Evolutionary conservation across 2,888 invertebrate species (phyloP), one percentile per base, ranked within the genome.

Genomic region (Stenodema calcarata): DNA sequence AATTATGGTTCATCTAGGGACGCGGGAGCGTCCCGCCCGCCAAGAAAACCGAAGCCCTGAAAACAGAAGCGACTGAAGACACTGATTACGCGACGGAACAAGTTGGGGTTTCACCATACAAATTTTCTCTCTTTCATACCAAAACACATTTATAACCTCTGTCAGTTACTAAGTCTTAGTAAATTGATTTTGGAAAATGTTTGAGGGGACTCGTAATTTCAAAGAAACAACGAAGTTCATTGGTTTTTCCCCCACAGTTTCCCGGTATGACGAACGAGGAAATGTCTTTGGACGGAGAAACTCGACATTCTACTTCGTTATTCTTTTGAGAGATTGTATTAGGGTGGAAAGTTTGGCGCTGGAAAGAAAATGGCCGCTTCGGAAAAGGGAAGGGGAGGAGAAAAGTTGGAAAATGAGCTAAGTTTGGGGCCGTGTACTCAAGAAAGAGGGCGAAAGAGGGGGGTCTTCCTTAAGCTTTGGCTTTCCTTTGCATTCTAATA

Each of bases 361-460:
- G 69, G 70, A 86, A 86, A 86, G 86, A 86, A 86, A 86, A 86
- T 79, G 79, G 79, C 62, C 62, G 50, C 76, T 76, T 35, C 28
- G 35, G 44, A 28, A 18, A 41, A 73, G 41, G 41, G n/a, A 41
- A 73, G 30, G 80, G 87, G 81, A 16, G 30, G 44, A 70, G 87
- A 85, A 88, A 88, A 87, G 86, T 88, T 88, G 47, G 86, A 86
- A 88, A 88, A 88, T 87, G 88, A 88, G 88, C 84, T 80, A 88
- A 88, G 88, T 88, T 88, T 82, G 42, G 87, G 86, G 35, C 76
- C 82, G 76, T 75, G 84, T 84, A 84, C 47, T 84, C 75, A 47
- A 84, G 84, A 84, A 84, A 84, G 84, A 75, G 84, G 75, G 50
- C 41, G 84, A 47, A 70, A 78, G 73, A 42, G 73, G 62, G 47